A percentile compares a stretch with the other conserved stretches of the same genome.
phyloP scores from a whole-genome alignment of 2,113 vertebrate species.

The Lucifuga dentata region DNA sequence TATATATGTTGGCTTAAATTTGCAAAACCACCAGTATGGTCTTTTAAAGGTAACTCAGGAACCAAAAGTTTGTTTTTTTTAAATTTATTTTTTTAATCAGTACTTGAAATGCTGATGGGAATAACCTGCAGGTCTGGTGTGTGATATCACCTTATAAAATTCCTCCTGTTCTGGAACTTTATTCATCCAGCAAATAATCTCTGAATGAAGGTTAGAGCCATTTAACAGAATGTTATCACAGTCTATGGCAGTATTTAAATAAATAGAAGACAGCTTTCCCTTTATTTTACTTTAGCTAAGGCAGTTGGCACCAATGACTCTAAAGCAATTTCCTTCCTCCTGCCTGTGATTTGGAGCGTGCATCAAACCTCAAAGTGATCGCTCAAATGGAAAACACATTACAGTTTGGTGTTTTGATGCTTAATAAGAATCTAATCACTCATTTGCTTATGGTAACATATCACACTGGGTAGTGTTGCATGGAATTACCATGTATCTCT shows the following conservation, averaged over 20 bases:
- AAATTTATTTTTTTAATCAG: constrained; percentile 3
- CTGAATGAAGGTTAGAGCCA: constrained; percentile 7
- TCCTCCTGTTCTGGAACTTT: constrained; percentile 5
- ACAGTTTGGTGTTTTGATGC: constrained; percentile 16
- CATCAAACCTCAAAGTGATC: background rate
- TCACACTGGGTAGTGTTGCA: constrained; percentile 43
- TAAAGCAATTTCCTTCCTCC: constrained; percentile 3
- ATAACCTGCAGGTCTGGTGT: constrained; percentile 11
- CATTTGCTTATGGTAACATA: constrained; percentile 34
- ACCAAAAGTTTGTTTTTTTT: constrained; percentile 9
- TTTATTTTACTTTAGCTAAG: background rate
- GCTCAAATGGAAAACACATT: background rate
- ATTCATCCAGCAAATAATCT: constrained; percentile 30
- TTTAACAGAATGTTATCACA: background rate
- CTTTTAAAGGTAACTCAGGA: too few species aligned
- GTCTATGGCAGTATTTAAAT: constrained; percentile 19
- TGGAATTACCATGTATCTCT: constrained; percentile 46
- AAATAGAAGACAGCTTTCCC: background rate
- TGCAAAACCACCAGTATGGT: too few species aligned
- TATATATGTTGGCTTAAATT: too few species aligned
- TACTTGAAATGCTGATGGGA: constrained; percentile 26
- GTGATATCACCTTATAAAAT: background rate
- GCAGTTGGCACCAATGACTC: constrained; percentile 4
- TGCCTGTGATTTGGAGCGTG: background rate
- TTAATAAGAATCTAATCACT: constrained; percentile 38